Conservation (phyloP, 2,888 invertebrate genomes). For the Helobdella robusta region DNA sequence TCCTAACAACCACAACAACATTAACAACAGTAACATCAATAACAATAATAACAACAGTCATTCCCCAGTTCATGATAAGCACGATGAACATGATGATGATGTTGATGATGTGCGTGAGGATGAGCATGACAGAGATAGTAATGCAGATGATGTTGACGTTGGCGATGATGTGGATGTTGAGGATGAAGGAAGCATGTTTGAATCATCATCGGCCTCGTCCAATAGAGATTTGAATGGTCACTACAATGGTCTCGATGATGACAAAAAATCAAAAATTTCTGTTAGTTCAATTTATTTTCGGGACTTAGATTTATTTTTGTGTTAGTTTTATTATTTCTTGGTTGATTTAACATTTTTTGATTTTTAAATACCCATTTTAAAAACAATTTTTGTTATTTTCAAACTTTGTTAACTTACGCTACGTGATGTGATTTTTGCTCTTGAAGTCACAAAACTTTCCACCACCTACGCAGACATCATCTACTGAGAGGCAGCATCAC, state of each 20-base stretch:
- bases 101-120: not conserved
- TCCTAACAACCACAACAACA: not conserved
- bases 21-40: no score
- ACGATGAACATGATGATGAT: not conserved
- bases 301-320: no score
- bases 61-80: not conserved
- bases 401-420: not conserved
- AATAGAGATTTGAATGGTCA: conserved; percentile 12
- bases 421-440: no score
- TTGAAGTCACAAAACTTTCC: no score
- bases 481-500: not conserved
- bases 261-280: conserved; percentile 17
- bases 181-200: conserved; percentile 24
- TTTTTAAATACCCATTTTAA: not conserved
- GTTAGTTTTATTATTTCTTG: not conserved
- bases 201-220: conserved; percentile 28
- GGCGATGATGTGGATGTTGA: conserved; percentile 24
- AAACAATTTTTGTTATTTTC: not conserved
- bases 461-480: not conserved
- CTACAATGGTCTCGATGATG: conserved; percentile 16
- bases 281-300: no score
- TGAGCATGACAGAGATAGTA: not conserved
- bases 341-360: not conserved
- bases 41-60: no score
- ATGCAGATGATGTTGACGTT: conserved; percentile 16